phyloP scores from a whole-genome alignment of 2,113 vertebrate genomes.

The Phalacrocorax carbo region DNA sequence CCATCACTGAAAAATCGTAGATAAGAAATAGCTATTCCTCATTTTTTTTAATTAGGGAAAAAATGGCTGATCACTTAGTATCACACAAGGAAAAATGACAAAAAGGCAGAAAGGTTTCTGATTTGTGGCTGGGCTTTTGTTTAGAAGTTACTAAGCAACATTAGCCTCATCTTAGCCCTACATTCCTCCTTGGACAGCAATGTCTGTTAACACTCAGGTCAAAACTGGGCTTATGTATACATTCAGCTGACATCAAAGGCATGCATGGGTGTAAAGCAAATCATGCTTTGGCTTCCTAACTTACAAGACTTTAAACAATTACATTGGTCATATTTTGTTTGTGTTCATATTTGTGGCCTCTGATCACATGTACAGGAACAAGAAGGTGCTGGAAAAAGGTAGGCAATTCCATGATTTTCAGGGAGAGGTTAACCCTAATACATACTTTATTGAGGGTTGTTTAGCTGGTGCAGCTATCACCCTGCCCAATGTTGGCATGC shows the following conservation, averaged over 20 bases:
- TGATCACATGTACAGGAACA: not conserved
- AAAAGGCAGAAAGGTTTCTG: not conserved
- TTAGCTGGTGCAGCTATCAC: not conserved
- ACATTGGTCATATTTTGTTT: not conserved
- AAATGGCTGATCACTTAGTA: not conserved
- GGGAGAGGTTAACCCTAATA: not conserved
- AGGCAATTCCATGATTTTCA: not conserved
- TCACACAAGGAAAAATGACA: not conserved
- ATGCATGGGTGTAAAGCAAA: not conserved
- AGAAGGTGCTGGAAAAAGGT: not conserved
- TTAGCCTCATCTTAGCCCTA: not conserved
- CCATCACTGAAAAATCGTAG: not conserved
- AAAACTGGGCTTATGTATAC: not conserved
- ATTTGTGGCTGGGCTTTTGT: not conserved
- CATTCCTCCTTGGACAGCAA: constrained; percentile 9
- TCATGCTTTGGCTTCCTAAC: not conserved
- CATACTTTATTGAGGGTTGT: not conserved
- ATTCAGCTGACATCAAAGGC: constrained; percentile 28
- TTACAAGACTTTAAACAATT: not conserved
- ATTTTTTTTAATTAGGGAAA: not conserved
- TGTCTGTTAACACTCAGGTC: not conserved
- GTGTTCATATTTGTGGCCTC: not conserved
- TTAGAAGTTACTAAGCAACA: constrained; percentile 27
- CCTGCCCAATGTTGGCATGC: not conserved
- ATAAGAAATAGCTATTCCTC: not conserved